Evolutionary conservation across 2,888 invertebrate genomes (phyloP).

Genomic region (Drosophila macrospina): DNA sequence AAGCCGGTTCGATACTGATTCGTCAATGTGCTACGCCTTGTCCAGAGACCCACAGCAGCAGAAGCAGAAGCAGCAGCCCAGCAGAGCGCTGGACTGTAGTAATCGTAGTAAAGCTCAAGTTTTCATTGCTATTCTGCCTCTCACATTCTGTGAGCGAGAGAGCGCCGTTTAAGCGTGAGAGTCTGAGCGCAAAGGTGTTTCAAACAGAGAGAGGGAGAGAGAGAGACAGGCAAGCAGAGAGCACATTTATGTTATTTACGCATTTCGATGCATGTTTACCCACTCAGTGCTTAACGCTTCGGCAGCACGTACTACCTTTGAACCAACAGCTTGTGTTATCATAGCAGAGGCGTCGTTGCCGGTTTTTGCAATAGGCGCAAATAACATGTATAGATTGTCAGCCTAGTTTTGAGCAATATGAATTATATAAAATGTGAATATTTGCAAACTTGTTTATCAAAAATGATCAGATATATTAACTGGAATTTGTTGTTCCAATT

Average conservation of each 20-base stretch:
- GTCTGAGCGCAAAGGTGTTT: constrained; percentile 25
- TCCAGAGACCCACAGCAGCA: constrained; percentile 55
- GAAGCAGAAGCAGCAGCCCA: constrained; percentile 51
- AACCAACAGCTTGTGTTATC: constrained; percentile 51
- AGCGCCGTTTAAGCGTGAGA: constrained; percentile 31
- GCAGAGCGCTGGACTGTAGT: constrained; percentile 52
- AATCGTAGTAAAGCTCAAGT: constrained; percentile 77
- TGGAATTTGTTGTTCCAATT: neutral
- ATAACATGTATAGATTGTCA: neutral
- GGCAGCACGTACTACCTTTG: constrained; percentile 56
- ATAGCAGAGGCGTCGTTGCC: constrained; percentile 58
- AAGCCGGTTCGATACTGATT: constrained; percentile 86
- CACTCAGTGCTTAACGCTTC: constrained; percentile 26
- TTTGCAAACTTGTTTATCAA: neutral
- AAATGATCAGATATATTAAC: neutral
- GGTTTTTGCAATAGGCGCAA: constrained; percentile 25
- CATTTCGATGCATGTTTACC: constrained; percentile 64
- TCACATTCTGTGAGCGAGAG: constrained; percentile 34
- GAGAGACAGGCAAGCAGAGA: constrained; percentile 5
- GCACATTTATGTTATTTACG: constrained; percentile 61
- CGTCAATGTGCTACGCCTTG: constrained; percentile 74
- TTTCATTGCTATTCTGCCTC: constrained; percentile 5
- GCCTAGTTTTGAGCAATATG: neutral
- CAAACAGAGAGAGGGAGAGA: neutral
- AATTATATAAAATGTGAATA: too few relatives aligned